Conservation (phyloP, 1,140 invertebrate species). For the Drosophila kurseongensis region DNA sequence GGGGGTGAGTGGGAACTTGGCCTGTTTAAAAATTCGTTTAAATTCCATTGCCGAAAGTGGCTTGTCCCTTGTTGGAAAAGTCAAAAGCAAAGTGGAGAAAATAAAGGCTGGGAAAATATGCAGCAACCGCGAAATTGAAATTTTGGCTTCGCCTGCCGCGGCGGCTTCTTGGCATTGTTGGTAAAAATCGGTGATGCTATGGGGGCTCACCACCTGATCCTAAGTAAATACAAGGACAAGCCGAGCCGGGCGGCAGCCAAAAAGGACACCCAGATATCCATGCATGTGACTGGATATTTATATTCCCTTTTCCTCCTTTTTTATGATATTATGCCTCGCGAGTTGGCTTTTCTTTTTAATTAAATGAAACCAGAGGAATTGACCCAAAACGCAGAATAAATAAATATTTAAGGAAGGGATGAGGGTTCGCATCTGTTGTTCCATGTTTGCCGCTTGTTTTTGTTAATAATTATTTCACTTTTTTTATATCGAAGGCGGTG, state of each 20-base stretch:
- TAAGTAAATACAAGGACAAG: slow-evolving; percentile 77
- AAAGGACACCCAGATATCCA: slow-evolving; percentile 56
- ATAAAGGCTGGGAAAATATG: slow-evolving; percentile 78
- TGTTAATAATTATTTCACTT: slow-evolving; percentile 80
- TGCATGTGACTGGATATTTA: slow-evolving; percentile 61
- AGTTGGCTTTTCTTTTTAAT: slow-evolving; percentile 80
- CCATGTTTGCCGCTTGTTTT: slow-evolving; percentile 52
- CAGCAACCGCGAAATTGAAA: slow-evolving; percentile 82
- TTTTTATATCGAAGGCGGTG: slow-evolving; percentile 51
- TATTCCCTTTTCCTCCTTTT: slow-evolving; percentile 21
- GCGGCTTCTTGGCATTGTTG: slow-evolving; percentile 60
- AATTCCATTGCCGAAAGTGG: slow-evolving; percentile 72
- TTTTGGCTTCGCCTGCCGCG: slow-evolving; percentile 76
- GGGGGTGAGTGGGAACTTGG: neutral
- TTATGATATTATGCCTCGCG: slow-evolving; percentile 62
- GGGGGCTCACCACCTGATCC: slow-evolving; percentile 81
- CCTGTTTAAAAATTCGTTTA: slow-evolving; percentile 73
- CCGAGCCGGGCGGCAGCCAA: slow-evolving; percentile 24
- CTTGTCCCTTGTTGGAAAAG: slow-evolving; percentile 42
- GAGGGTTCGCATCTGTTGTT: slow-evolving; percentile 39
- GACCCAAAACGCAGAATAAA: slow-evolving; percentile 82
- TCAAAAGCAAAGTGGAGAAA: slow-evolving; percentile 47
- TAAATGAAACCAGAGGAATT: slow-evolving; percentile 84
- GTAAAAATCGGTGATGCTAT: slow-evolving; percentile 27
- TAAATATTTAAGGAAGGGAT: slow-evolving; percentile 52